phyloP scores from a whole-genome alignment of 2,888 invertebrate genomes.

The Teleogryllus oceanicus region DNA sequence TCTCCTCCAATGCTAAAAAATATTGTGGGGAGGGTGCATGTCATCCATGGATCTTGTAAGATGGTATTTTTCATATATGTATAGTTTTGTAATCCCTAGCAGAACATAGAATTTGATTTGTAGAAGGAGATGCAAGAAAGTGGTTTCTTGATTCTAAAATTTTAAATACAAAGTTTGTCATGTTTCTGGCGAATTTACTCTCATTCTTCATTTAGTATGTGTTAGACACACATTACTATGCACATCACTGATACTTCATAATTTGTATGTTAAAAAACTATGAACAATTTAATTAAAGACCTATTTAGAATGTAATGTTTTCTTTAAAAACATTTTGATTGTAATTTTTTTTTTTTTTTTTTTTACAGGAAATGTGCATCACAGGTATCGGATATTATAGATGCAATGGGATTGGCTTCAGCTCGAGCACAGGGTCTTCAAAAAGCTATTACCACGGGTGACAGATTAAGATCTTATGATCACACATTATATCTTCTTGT shows the following conservation, averaged over 20 bases:
- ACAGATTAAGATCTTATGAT: constrained; percentile 60
- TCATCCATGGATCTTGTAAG: too few species aligned
- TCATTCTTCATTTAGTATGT: not conserved
- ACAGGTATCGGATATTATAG: constrained; percentile 61
- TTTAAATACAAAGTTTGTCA: not conserved
- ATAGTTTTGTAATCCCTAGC: too few species aligned
- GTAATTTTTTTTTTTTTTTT: constrained; percentile 33
- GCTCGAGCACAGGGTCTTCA: constrained; percentile 69
- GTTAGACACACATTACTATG: not conserved
- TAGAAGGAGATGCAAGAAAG: too few species aligned
- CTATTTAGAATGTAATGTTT: not conserved
- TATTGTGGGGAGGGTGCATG: too few species aligned
- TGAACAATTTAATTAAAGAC: not conserved
- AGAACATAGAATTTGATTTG: too few species aligned
- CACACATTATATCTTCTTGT: constrained; percentile 55
- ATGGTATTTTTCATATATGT: too few species aligned
- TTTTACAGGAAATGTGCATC: constrained; percentile 58
- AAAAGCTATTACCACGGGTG: constrained; percentile 69
- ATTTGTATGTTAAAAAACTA: not conserved
- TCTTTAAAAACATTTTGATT: not conserved
- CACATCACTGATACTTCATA: not conserved
- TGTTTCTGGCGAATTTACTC: not conserved
- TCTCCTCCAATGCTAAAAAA: too few species aligned
- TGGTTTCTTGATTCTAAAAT: too few species aligned
- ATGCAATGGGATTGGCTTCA: constrained; percentile 69